A percentile compares a stretch with the other conserved stretches of the same genome.
phyloP scores from a whole-genome alignment of 2,888 invertebrate species.

The Belgica antarctica region DNA sequence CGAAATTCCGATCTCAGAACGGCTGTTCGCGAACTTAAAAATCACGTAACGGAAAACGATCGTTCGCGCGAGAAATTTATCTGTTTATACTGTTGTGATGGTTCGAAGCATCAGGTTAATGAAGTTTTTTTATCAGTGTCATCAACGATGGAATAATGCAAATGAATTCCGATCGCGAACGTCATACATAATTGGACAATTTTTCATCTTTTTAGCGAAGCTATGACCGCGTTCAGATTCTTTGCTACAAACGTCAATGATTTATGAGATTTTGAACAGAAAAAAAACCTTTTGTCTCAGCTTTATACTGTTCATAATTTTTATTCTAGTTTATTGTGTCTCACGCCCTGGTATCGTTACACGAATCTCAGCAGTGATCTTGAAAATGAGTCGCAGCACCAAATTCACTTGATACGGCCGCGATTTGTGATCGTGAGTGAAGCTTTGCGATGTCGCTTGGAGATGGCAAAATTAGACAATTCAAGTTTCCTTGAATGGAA shows the following conservation, averaged over 20 bases:
- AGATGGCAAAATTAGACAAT: no score
- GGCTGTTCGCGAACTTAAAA: not conserved
- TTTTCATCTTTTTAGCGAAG: no score
- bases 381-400: not conserved
- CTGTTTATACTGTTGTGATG: not conserved
- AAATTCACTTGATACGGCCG: no score
- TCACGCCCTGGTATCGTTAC: not conserved
- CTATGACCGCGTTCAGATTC: no score
- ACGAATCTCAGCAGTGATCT: not conserved
- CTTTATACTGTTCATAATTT: not conserved
- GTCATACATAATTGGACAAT: constrained; percentile 19
- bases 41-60: not conserved
- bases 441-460: no score
- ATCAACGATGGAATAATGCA: constrained; percentile 4
- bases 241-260: not conserved
- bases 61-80: no score
- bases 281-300: not conserved
- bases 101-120: not conserved
- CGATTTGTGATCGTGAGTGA: no score
- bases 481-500: no score
- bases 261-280: not conserved
- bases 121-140: constrained; percentile 23
- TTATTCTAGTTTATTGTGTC: not conserved
- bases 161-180: not conserved
- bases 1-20: constrained; percentile 7